Evolutionary conservation across 2,113 vertebrate species (phyloP), one percentile per base, ranked within the genome.

Genomic region (Lepus timidus): DNA sequence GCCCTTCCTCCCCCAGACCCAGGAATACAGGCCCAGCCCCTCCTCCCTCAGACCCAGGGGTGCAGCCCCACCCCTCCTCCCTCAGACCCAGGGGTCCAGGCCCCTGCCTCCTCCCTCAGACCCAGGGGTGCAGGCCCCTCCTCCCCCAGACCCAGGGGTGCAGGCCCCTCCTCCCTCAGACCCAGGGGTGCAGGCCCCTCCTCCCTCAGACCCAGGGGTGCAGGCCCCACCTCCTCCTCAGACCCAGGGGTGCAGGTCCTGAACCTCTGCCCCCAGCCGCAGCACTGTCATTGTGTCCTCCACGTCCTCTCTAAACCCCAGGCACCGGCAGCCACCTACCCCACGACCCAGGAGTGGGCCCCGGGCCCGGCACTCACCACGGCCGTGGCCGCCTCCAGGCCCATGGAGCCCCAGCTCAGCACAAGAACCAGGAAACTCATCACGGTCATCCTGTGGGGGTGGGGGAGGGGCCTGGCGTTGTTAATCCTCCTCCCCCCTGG

Each of bases 321-420:
- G 58, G 84, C 87, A 27, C 23, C 44, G 29, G n/a, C 44, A 44
- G 44, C 44, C 44, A 44, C 44, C 44, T 44, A 6, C 44, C 44
- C 44, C 44, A 44, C 44, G 44, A 44, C 55, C 55, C 55, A 16
- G 55, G 55, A 19, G 12, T 19, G 14, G 13, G 55, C 55, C 55
- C 55, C 44, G 51, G 84, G 33, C 64, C 22, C 64, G 3, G 29
- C 97, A 99, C 99, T 99, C 98, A 99, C 99, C 98, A 99, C 98
- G 0, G 99, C 99, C 11, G 99, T 98, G 78, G 99, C 99, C 0
- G 99, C 99, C 98, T 99, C 99, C 95, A 99, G 96, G 29, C 99
- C 99, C 98, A 99, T 98, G 85, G 99, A 99, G 89, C 99, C 99
- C 99, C 99, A 99, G 98, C 99, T 99, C 27, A 99, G 98, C 97